Percentiles rank a stretch among this genome's conserved stretches.
phyloP scores from a whole-genome alignment of 1,140 invertebrate genomes.

The Trichonephila clavata region DNA sequence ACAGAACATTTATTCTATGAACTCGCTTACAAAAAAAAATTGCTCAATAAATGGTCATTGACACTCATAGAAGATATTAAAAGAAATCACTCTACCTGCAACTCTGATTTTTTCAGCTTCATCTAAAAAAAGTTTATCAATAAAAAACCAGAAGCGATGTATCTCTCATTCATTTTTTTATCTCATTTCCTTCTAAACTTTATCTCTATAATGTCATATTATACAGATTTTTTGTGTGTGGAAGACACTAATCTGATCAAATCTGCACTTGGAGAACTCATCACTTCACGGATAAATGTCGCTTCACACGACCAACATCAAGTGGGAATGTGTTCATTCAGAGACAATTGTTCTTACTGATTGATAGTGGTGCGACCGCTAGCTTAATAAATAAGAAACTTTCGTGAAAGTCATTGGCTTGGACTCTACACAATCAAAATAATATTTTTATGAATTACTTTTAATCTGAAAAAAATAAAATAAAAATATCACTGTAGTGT shows the following conservation, averaged over 20 bases:
- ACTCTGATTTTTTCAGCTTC: neutral
- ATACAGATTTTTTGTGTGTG: neutral
- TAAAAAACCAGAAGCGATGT: neutral
- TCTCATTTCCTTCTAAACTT: neutral
- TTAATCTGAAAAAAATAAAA: too few relatives aligned
- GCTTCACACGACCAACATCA: neutral
- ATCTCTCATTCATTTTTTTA: neutral
- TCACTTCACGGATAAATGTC: neutral
- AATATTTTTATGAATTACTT: neutral
- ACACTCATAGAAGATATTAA: neutral
- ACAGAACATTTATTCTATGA: too few relatives aligned
- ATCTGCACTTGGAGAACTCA: neutral
- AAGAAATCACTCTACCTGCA: neutral
- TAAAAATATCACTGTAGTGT: too few relatives aligned
- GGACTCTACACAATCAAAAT: neutral
- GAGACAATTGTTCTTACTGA: neutral
- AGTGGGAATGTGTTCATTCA: neutral
- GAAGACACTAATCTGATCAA: conserved; percentile 9
- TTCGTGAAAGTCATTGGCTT: neutral
- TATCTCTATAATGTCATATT: neutral
- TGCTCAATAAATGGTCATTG: neutral
- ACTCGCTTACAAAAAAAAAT: too few relatives aligned
- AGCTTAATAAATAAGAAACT: neutral
- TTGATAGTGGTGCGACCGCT: neutral
- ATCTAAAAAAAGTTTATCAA: neutral